Evolutionary conservation across 2,797 vertebrate genomes (phyloP), one percentile per base, ranked within the genome.

Genomic region (Bryconaethiops microstoma): DNA sequence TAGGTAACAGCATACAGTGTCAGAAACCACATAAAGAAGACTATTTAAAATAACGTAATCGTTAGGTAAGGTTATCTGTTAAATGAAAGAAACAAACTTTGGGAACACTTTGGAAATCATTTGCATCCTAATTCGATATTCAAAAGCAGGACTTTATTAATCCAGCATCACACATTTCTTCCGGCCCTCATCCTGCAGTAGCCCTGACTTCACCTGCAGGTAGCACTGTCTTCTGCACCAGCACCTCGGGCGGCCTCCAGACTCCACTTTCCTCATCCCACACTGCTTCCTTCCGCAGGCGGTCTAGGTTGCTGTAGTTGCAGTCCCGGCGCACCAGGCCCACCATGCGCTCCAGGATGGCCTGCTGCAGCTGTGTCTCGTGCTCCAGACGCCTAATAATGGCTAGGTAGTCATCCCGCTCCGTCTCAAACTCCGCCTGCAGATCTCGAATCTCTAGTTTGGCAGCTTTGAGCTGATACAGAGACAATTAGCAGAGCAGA

Each of bases 301-400:
- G 94, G 77, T 97, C 96, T 83, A 96, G 87, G 87, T 94, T 97
- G 93, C 95, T 96, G 89, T 96, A 97, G 93, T 95, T 98, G 85
- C 97, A 96, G 91, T 97, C 95, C 0, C 93, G 82, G 19, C 92
- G 90, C 80, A 98, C 84, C 0, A 98, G 94, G 0, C 92, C 89
- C 86, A 93, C 95, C 91, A 94, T 93, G 63, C 93, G 95, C 65
- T 96, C 95, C 85, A 98, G 91, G 35, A 98, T 92, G 87, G 95
- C 88, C 83, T 95, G 94, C 82, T 93, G 90, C 1, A 99, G 92
- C 90, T 94, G 85, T 10, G 89, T 90, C 23, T 98, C 96, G 1
- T 85, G 83, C 82, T 98, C 96, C 88, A 96, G 93, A 50, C 91
- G 88, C 7, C 92, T 92, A 85, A 97, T 95, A 63, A 92, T 95